Conservation (phyloP, 2,797 vertebrate species). For the Chanos chanos region DNA sequence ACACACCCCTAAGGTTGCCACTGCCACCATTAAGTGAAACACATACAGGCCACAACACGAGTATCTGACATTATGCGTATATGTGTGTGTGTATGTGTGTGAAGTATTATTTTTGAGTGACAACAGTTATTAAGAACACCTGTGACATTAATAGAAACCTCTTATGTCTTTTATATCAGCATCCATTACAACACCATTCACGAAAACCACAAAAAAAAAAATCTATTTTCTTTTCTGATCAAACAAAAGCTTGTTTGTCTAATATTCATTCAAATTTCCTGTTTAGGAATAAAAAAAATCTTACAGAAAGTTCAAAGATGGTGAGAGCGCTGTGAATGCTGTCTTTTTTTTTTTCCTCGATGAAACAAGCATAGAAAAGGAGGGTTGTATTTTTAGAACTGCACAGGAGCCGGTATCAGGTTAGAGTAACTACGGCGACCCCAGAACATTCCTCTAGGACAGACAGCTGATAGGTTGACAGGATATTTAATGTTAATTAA, state of each 20-base stretch:
- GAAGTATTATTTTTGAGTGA: neutral
- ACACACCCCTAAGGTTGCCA: slow-evolving; percentile 4
- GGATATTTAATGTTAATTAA: slow-evolving; percentile 3
- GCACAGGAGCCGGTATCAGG: neutral
- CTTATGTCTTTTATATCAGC: neutral
- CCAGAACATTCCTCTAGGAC: neutral
- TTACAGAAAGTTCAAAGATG: slow-evolving; percentile 4
- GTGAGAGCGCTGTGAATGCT: neutral
- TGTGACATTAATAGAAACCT: neutral
- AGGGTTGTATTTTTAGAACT: neutral
- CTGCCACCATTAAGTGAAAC: slow-evolving; percentile 12
- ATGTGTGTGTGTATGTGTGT: slow-evolving; percentile 30
- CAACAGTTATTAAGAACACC: neutral
- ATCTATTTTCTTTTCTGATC: too few species aligned
- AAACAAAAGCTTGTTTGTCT: slow-evolving; percentile 11
- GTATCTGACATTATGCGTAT: neutral
- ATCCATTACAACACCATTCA: slow-evolving; percentile 10
- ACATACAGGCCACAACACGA: slow-evolving; percentile 19
- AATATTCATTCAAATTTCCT: slow-evolving; percentile 24
- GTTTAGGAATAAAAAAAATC: slow-evolving; percentile 15
- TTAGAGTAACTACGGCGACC: neutral
- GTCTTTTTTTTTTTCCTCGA: too few species aligned
- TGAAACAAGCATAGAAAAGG: too few species aligned
- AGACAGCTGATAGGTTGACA: neutral
- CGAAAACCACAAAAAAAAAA: slow-evolving; percentile 16